Evolutionary conservation across 2,797 vertebrate species (phyloP), one percentile per base, ranked within the genome.

Genomic region (Sebastes miniatus): DNA sequence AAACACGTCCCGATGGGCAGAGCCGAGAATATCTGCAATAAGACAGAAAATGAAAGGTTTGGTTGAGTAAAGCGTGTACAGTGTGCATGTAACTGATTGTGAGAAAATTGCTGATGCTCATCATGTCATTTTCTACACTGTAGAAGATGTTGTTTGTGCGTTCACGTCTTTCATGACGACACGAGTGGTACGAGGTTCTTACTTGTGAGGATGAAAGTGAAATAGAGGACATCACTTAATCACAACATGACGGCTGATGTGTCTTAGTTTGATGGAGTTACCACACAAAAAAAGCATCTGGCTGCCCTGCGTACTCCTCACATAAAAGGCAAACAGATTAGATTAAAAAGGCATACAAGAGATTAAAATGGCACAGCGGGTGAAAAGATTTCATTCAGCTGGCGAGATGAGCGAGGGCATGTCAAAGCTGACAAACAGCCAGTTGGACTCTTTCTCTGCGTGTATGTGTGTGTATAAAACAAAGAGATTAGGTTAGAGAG

Each of bases 351-450:
- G 11, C 80, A 74, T 39, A 80, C 50, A 75, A 57, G 18, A 79
- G 87, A 89, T 87, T 91, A 77, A 84, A 88, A 80, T 31, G 77
- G 75, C 75, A 77, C 43, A 74, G 69, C 32, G 29, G 73, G 79
- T 69, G 58, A 71, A 63, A 63, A 13, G 82, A 89, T 83, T 88
- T 85, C 32, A 80, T 74, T 24, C 31, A 72, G 65, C 61, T 76
- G 80, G 54, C 2, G 50, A 81, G 36, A 73, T 29, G 73, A 76
- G 66, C 9, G 65, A 69, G 47, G 29, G 20, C 73, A 73, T 70
- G 73, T 83, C 72, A 77, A 58, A 81, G 67, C 69, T 70, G 68
- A 79, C 73, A 62, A 74, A 76, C 65, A 3, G 84, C 72, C 12
- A 80, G n/a, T 32, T 77, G 66, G 74, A 79, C 70, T 69, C 36